Evolutionary conservation across 2,888 invertebrate genomes (phyloP).

Genomic region (Lottia gigantea): DNA sequence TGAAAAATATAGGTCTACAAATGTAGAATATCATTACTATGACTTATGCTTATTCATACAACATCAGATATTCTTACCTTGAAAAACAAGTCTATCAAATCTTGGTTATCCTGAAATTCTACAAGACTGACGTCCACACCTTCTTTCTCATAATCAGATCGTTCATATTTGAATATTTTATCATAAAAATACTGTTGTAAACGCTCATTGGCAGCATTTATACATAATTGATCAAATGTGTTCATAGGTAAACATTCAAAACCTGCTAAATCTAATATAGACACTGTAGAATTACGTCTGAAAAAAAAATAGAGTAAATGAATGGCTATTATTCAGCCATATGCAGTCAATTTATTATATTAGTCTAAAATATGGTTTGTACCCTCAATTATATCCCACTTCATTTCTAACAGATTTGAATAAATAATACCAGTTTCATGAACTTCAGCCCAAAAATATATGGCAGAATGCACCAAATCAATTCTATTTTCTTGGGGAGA

Average conservation of each 20-base stretch:
- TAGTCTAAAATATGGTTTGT: too few relatives aligned
- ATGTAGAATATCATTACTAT: too few relatives aligned
- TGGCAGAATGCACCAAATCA: too few relatives aligned
- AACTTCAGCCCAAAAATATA: too few relatives aligned
- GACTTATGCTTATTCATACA: neutral
- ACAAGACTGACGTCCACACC: slow-evolving; percentile 24
- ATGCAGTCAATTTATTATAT: too few relatives aligned
- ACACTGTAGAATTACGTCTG: slow-evolving; percentile 25
- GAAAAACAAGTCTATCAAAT: slow-evolving; percentile 41
- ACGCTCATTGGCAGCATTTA: slow-evolving; percentile 50
- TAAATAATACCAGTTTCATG: too few relatives aligned
- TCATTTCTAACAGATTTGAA: too few relatives aligned
- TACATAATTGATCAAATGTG: slow-evolving; percentile 54
- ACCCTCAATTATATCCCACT: too few relatives aligned
- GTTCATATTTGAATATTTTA: slow-evolving; percentile 32
- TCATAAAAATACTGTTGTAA: slow-evolving; percentile 36
- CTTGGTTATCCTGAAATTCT: slow-evolving; percentile 43
- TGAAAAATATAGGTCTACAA: too few relatives aligned
- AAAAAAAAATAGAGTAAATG: neutral
- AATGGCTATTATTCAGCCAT: too few relatives aligned
- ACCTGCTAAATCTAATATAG: slow-evolving; percentile 56
- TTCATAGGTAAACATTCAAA: slow-evolving; percentile 50
- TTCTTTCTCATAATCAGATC: slow-evolving; percentile 30
- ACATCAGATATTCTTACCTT: slow-evolving; percentile 19
- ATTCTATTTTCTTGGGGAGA: too few relatives aligned